These are phyloP conservation scores for Bufo bufo DNA, from an alignment of 2,113 vertebrate genomes.

Conservation along the genomic window DNA sequence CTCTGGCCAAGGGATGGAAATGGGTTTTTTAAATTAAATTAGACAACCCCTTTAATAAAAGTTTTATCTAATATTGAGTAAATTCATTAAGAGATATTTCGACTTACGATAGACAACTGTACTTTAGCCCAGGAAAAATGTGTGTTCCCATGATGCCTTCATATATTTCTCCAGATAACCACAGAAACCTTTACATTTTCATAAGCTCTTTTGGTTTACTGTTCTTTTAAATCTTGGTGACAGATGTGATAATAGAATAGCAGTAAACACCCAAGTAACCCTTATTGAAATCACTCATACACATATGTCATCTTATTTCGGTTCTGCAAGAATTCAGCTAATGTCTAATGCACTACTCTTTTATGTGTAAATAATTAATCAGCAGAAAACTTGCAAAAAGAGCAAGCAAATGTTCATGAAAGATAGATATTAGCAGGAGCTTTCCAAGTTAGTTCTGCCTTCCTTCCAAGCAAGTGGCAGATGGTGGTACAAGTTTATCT, in stretches of 20 bases:
- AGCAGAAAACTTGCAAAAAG: conserved; percentile 23
- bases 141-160: background rate
- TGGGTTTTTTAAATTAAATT: too few relatives aligned
- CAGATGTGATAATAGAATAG: background rate
- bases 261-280: background rate
- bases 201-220: background rate
- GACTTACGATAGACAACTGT: too few relatives aligned
- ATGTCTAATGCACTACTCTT: conserved; percentile 24
- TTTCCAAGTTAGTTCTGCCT: conserved; percentile 40
- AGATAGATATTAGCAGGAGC: conserved; percentile 40
- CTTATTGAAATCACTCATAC: background rate
- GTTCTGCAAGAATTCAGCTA: background rate
- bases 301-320: background rate
- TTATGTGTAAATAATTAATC: conserved; percentile 47
- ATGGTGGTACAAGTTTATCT: conserved; percentile 49
- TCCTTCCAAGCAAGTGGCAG: conserved; percentile 53
- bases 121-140: background rate
- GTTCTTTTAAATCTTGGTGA: background rate
- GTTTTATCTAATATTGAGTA: too few relatives aligned
- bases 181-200: background rate
- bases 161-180: background rate
- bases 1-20: background rate
- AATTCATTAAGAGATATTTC: too few relatives aligned
- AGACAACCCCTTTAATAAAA: too few relatives aligned
- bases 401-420: conserved; percentile 50